Conservation (phyloP, 2,113 vertebrate species). For the Numenius arquata region DNA sequence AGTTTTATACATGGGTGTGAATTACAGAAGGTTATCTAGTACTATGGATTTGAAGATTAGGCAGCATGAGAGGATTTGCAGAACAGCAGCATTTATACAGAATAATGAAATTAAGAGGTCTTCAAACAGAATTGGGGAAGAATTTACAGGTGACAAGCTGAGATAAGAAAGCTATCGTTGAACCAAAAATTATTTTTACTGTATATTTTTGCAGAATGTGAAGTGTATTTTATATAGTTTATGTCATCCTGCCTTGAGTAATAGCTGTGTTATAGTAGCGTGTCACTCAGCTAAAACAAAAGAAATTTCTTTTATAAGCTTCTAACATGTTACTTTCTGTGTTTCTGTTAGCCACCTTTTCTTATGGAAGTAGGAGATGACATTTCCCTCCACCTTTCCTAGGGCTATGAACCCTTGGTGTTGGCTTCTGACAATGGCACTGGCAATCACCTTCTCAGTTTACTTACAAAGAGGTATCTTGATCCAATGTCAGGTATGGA, state of each 20-base stretch:
- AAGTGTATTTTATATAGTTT: neutral
- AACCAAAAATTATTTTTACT: neutral
- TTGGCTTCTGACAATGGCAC: neutral
- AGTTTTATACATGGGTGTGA: neutral
- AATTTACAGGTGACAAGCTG: neutral
- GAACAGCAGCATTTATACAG: neutral
- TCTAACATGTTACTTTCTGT: neutral
- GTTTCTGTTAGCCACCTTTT: neutral
- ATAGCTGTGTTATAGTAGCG: neutral
- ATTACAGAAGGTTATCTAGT: neutral
- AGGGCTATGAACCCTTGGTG: accelerated
- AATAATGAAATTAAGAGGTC: neutral
- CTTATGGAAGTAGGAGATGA: neutral
- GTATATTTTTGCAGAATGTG: neutral
- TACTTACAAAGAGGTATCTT: neutral
- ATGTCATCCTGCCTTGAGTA: neutral
- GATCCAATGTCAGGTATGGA: neutral
- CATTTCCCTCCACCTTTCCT: neutral
- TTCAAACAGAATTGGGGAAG: neutral
- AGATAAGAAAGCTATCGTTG: neutral
- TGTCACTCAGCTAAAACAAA: neutral
- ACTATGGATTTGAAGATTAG: neutral
- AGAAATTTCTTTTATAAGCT: accelerated
- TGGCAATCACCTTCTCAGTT: neutral
- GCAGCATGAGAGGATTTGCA: neutral